A percentile compares a stretch with the other conserved stretches of the same genome.
These are phyloP conservation scores for Pseudomyrmex concolor DNA, from an alignment of 1,140 invertebrate genomes.

Conservation along the genomic window DNA sequence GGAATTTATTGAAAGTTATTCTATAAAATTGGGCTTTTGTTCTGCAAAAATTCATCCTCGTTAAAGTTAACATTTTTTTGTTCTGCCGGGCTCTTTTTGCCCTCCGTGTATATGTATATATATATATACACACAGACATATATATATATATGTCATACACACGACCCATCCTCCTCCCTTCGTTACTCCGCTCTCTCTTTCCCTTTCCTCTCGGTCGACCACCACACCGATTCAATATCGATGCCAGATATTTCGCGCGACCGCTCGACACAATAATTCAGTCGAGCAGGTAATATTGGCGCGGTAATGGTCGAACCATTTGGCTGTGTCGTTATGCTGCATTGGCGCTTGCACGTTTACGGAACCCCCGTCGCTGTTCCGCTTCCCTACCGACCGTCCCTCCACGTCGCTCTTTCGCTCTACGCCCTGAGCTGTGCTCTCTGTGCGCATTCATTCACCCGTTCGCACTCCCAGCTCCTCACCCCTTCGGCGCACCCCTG, in stretches of 20 bases:
- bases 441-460: slow-evolving; percentile 7
- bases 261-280: slow-evolving; percentile 82
- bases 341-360: slow-evolving; percentile 80
- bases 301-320: slow-evolving; percentile 81
- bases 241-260: slow-evolving; percentile 81
- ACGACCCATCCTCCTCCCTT: no score
- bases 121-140: no score
- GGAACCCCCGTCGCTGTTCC: slow-evolving; percentile 68
- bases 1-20: slow-evolving; percentile 79
- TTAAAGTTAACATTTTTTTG: slow-evolving; percentile 68
- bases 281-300: slow-evolving; percentile 82
- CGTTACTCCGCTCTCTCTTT: slow-evolving; percentile 25
- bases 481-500: slow-evolving; percentile 22
- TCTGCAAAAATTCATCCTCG: slow-evolving; percentile 75
- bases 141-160: no score
- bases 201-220: slow-evolving; percentile 53
- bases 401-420: slow-evolving; percentile 58
- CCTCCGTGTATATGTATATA: neutral
- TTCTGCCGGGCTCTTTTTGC: neutral
- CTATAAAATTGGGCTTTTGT: slow-evolving; percentile 77
- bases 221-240: slow-evolving; percentile 80
- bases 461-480: slow-evolving; percentile 11
- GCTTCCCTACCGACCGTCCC: slow-evolving; percentile 59
- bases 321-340: slow-evolving; percentile 80
- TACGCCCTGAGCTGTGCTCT: neutral